Evolutionary conservation across 1,140 invertebrate species (phyloP), one percentile per base, ranked within the genome.

Genomic region (Gryon sp.): DNA sequence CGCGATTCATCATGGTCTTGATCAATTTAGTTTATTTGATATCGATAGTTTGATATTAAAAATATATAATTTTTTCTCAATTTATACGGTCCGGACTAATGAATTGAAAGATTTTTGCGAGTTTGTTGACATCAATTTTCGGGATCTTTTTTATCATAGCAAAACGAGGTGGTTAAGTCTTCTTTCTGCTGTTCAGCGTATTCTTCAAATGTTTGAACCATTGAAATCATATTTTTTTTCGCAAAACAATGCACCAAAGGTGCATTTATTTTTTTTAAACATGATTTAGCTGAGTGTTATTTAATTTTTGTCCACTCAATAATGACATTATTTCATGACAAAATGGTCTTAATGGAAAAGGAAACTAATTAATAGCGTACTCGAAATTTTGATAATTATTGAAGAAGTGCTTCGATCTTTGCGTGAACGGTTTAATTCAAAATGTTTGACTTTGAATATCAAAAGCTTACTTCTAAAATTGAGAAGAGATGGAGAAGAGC

Each of bases 81-180:
- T n/a, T n/a, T n/a, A n/a, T n/a, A n/a, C n/a, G n/a, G n/a, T n/a
- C n/a, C n/a, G n/a, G n/a, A n/a, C n/a, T n/a, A n/a, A n/a, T n/a
- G n/a, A n/a, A n/a, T n/a, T n/a, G n/a, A n/a, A n/a, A n/a, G n/a
- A n/a, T n/a, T n/a, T n/a, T n/a, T n/a, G n/a, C n/a, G n/a, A n/a
- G n/a, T n/a, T n/a, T 14, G 63, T 60, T 1, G 65, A 82, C 14
- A 60, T 65, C 14, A 43, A 80, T 28, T 81, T 68, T 53, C 60
- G 65, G 22, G 43, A 41, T 7, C 8, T 82, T 12, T 43, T 80
- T 14, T 30, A 32, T 1, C 68, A 78, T 40, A 57, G 26, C 20
- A 77, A 79, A 53, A 83, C 76, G 22, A 52, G 80, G 14, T 83
- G 75, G 77, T 48, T 84, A 11, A 45, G 60, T 12, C 43, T 82